Percentiles rank a stretch among this genome's conserved stretches.
phyloP scores from a whole-genome alignment of 2,113 vertebrate genomes.

The Ariopsis seemanni region DNA sequence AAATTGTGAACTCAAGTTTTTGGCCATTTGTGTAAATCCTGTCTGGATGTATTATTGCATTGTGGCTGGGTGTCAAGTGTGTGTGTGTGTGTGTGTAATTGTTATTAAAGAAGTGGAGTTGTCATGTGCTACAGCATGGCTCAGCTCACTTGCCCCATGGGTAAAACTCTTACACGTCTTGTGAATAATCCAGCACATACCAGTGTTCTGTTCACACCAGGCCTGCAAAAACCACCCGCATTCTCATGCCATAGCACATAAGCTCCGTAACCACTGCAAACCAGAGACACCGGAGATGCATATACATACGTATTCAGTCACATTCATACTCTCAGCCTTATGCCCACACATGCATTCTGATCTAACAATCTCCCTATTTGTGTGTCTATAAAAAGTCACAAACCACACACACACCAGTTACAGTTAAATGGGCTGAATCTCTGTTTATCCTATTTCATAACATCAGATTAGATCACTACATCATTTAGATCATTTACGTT shows the following conservation, averaged over 20 bases:
- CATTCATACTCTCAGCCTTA: not conserved
- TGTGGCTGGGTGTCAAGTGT: not conserved
- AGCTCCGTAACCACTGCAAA: conserved; percentile 74
- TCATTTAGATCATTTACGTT: too few species aligned
- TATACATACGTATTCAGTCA: not conserved
- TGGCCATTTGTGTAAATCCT: not conserved
- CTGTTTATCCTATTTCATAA: not conserved
- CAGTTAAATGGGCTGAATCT: too few species aligned
- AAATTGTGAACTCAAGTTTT: not conserved
- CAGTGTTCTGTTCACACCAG: conserved; percentile 73
- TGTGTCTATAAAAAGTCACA: not conserved
- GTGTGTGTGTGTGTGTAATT: not conserved
- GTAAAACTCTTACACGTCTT: conserved; percentile 61
- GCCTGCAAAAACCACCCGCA: conserved; percentile 65
- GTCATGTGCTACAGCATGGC: conserved; percentile 40
- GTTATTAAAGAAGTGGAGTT: not conserved
- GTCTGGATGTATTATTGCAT: not conserved
- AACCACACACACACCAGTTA: not conserved
- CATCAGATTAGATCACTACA: not conserved
- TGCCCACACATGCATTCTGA: not conserved
- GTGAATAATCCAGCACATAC: conserved; percentile 71
- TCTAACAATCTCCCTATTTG: not conserved
- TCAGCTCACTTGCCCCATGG: conserved; percentile 34
- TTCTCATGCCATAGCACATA: conserved; percentile 71
- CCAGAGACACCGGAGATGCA: conserved; percentile 60